Base-by-base conservation (phyloP, 2,888 invertebrate species). In the Eudiplozoon nipponicum region DNA sequence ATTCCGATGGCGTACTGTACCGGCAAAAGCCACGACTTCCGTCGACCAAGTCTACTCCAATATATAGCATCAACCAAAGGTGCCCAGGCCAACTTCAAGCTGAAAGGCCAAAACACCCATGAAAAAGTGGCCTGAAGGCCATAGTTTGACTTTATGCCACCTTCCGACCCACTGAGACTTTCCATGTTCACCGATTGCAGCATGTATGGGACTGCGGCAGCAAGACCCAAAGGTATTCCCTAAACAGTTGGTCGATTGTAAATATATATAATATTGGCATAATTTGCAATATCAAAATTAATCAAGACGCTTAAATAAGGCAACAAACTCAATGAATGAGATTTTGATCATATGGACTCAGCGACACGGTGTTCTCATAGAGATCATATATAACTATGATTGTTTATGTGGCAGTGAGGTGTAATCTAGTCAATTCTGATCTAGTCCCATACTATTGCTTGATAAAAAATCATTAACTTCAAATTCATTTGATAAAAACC, bases 31-130 rank as follows among this genome's bases (percentile, higher is more conserved):
- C 67, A 67, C 2, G 64, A 77, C 63, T 98, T 94, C 44, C 94
- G 64, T 19, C 90, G 65, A 1, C 94, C 94, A 59, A 90, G 72
- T 45, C 67, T 62, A 7, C 68, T 35, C 47, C 70, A 69, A 55
- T 73, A 94, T 34, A 81, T 56, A 1, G 84, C 73, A 61, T 94
- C 94, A 3, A 98, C 86, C 9, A 98, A 68, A 1, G 94, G 94
- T 0, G 94, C 94, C 94, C 94, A 94, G 41, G 98, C 55, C 33
- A 98, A 61, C 59, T 98, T 98, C 33, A 90, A 51, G 49, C 70
- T 69, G 51, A 65, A 67, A 28, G 81, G 81, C 80, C 81, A 84
- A 50, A 70, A 70, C 1, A 75, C 77, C 53, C 81, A 74, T 61
- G 84, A 84, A 48, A 64, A 64, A 39, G 65, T 51, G 2, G 67